Evolutionary conservation across 2,797 vertebrate species (phyloP).

Genomic region (Lepilemur ruficaudatus): DNA sequence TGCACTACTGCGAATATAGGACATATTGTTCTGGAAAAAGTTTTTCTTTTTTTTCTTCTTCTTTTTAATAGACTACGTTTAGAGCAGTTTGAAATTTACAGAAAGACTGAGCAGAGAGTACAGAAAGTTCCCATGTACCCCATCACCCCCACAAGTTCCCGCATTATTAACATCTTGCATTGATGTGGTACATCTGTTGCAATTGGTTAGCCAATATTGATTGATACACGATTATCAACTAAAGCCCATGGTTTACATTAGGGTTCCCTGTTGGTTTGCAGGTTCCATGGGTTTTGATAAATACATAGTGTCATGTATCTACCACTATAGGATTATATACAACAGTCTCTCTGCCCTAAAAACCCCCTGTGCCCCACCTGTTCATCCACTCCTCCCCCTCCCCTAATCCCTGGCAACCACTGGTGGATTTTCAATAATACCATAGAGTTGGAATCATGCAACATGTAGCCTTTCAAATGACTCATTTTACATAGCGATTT

Average conservation of each 20-base stretch:
- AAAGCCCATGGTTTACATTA: fast-evolving
- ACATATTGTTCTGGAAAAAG: not conserved
- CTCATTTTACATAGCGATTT: not conserved
- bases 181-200: not conserved
- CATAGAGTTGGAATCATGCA: not conserved
- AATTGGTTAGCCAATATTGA: not conserved
- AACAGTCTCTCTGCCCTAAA: not conserved
- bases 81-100: not conserved
- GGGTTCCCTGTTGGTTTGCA: not conserved
- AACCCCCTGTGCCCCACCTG: no score
- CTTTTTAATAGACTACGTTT: not conserved
- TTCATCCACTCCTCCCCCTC: no score
- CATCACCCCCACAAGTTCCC: no score
- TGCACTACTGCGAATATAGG: no score
- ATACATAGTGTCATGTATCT: not conserved
- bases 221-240: no score
- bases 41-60: not conserved
- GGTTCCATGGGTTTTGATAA: not conserved
- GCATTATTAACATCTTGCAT: no score
- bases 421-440: not conserved
- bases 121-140: not conserved
- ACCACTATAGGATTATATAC: not conserved
- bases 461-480: not conserved
- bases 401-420: no score
- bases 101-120: not conserved